Conservation (phyloP, 1,140 invertebrate species). For the Penaeus vannamei region DNA sequence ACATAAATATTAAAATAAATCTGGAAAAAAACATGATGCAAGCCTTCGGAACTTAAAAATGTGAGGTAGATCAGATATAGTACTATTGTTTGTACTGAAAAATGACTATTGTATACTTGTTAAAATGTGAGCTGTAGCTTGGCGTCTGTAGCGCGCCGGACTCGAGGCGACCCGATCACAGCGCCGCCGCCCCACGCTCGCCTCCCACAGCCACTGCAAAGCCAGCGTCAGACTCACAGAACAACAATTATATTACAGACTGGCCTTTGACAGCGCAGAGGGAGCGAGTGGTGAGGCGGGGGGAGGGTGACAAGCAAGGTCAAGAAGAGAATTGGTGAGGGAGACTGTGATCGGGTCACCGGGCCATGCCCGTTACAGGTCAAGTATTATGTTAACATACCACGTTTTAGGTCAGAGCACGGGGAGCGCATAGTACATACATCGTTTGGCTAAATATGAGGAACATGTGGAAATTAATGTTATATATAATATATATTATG, state of each 20-base stretch:
- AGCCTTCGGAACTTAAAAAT: constrained; percentile 60
- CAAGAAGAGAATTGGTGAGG: not conserved
- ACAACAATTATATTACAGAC: constrained; percentile 55
- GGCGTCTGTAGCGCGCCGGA: not conserved
- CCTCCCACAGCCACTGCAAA: constrained; percentile 2
- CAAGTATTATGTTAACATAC: constrained; percentile 35
- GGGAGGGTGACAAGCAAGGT: not conserved
- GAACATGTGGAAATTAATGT: constrained; percentile 63
- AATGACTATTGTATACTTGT: constrained; percentile 63
- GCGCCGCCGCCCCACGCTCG: not conserved
- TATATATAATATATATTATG: constrained; percentile 56
- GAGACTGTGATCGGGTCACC: not conserved
- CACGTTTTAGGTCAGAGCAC: constrained; percentile 60
- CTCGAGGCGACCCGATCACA: not conserved
- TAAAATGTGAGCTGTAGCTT: constrained; percentile 37
- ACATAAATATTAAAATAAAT: constrained; percentile 51
- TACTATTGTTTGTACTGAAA: constrained; percentile 64
- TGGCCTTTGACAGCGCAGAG: constrained; percentile 45
- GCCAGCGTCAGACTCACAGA: constrained; percentile 30
- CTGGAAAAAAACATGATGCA: constrained; percentile 51
- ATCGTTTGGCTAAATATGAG: constrained; percentile 59
- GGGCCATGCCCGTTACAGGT: constrained; percentile 6
- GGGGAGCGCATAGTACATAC: constrained; percentile 50
- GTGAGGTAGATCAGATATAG: constrained; percentile 62
- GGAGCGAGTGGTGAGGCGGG: not conserved